Conservation (phyloP, 2,888 invertebrate species). For the Sceliomorpha sp. region DNA sequence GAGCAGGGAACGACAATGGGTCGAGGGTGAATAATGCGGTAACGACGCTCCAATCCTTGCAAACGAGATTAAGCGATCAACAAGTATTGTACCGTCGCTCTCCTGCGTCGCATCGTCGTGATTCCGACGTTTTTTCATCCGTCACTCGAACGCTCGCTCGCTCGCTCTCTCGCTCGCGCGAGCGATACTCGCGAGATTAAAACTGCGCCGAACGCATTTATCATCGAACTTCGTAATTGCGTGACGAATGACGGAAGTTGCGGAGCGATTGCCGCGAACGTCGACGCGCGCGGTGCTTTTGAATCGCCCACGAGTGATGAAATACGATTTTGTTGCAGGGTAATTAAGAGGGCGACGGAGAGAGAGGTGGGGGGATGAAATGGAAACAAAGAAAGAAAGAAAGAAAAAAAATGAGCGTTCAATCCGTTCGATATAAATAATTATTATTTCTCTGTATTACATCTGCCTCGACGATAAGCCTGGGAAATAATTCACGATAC, state of each 20-base stretch:
- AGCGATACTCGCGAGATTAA: conserved; percentile 25
- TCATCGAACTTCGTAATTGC: conserved; percentile 31
- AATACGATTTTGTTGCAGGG: too few relatives aligned
- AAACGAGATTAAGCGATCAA: conserved; percentile 58
- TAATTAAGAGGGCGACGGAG: too few relatives aligned
- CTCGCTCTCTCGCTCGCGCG: conserved; percentile 19
- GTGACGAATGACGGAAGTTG: conserved; percentile 26
- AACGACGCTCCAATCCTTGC: conserved; percentile 53
- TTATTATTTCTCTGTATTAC: too few relatives aligned
- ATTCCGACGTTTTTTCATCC: conserved; percentile 45
- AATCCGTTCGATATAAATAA: too few relatives aligned
- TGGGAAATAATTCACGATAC: too few relatives aligned
- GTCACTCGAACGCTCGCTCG: conserved; percentile 16
- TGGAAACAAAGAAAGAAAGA: too few relatives aligned
- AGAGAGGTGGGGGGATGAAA: too few relatives aligned
- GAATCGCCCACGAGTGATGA: too few relatives aligned
- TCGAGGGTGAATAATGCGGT: conserved; percentile 56
- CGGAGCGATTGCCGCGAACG: conserved; percentile 27
- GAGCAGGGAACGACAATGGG: conserved; percentile 42
- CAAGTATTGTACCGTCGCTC: conserved; percentile 41
- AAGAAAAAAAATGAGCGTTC: too few relatives aligned
- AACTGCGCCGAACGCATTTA: conserved; percentile 3
- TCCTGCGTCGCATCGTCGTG: conserved; percentile 21
- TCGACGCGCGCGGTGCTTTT: too few relatives aligned
- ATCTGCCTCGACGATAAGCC: too few relatives aligned